These are phyloP conservation scores for Drosophila melanica DNA, from an alignment of 1,140 invertebrate genomes.

Conservation along the genomic window DNA sequence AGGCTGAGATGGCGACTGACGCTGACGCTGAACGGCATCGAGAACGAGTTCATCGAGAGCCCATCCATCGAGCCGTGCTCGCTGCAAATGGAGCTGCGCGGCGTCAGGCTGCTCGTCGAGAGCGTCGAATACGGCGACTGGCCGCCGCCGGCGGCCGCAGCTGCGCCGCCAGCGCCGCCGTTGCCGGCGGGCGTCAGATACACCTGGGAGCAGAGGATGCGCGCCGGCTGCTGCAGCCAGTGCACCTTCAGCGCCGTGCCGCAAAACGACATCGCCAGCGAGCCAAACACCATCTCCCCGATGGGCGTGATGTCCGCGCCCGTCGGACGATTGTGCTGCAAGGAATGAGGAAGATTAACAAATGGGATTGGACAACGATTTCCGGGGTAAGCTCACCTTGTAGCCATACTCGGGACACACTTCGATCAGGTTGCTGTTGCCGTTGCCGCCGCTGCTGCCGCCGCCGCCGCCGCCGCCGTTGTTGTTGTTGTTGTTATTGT, in stretches of 20 bases:
- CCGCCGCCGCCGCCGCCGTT: too few species aligned
- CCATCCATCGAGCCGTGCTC: conserved; percentile 79
- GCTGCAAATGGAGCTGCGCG: conserved; percentile 77
- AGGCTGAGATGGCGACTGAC: conserved; percentile 74
- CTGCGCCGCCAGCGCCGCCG: not conserved
- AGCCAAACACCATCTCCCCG: conserved; percentile 95
- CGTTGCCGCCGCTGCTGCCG: not conserved
- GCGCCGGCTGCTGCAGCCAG: conserved; percentile 88
- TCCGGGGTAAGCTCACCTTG: conserved; percentile 53
- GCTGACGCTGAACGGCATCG: conserved; percentile 76
- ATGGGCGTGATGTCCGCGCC: conserved; percentile 89
- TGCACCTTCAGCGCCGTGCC: conserved; percentile 93
- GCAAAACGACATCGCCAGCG: conserved; percentile 93
- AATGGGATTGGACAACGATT: not conserved
- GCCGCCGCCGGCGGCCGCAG: conserved; percentile 16
- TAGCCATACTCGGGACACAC: conserved; percentile 79
- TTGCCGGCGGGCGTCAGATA: conserved; percentile 83
- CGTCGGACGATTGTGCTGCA: conserved; percentile 86
- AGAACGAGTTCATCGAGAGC: conserved; percentile 81
- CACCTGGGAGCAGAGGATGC: conserved; percentile 90
- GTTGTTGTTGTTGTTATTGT: conserved; percentile 34
- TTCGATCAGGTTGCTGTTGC: conserved; percentile 69
- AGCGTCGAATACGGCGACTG: conserved; percentile 80
- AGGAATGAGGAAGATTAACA: not conserved
- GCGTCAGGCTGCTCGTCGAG: conserved; percentile 73